Base-by-base conservation (phyloP, 2,113 vertebrate species). In the Hemibagrus wyckioides region DNA sequence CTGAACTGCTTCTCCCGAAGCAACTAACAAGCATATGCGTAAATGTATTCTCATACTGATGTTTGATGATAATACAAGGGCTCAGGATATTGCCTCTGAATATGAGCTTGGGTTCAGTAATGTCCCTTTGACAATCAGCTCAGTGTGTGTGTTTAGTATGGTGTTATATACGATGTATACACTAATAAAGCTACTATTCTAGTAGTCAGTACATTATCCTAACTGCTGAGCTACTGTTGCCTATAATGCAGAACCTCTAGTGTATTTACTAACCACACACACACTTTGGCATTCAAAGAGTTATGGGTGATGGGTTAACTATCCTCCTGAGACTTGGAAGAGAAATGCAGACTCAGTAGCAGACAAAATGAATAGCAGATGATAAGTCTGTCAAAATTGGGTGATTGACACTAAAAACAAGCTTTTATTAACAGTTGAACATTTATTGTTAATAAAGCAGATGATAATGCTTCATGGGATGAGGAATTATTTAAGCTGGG, bases 241-340 rank as follows among this genome's bases (percentile, higher is more conserved):
- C 28, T 19, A 79, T 54, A 52, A 79, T 59, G 79, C 56, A 81
- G 14, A 59, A 80, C 52, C 30, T 8, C 28, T 11, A 50, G 59
- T 48, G 41, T 48, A 83, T 84, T 84, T 36, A 54, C 50, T 28
- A 54, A 39, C 39, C n/a, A 30, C 61, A n/a, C 61, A 6, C 80
- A n/a, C 36, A 28, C 15, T 56, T 33, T 80, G 77, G 50, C 57
- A 82, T 63, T 82, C 30, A 23, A 28, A 73, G 30, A 73, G 19
- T 84, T 57, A 75, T 73, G 33, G 65, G 48, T 41, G 83, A 71
- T 75, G 30, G 33, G 50, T 84, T 84, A 73, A 57, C 83, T 52
- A 33, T 84, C 25, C 48, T 36, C 30, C 30, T 39, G 50, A 39
- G 82, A 28, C 6, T 33, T 56, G 50, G 25, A 61, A 41, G 19